Conservation (phyloP, 2,797 vertebrate genomes). For the Enteromius thamalakanensis region DNA sequence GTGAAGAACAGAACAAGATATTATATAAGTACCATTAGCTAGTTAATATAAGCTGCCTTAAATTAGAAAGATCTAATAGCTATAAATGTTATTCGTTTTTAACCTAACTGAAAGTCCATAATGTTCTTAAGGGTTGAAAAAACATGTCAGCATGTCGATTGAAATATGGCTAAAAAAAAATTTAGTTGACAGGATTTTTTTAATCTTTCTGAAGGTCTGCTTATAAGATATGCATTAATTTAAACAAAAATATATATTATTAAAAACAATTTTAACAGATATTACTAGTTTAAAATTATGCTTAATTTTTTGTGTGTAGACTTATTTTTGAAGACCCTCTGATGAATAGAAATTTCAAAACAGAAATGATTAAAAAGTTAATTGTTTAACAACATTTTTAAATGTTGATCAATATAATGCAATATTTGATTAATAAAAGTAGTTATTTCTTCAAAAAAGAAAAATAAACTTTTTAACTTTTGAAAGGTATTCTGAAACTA, state of each 20-base stretch:
- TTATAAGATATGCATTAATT: background rate
- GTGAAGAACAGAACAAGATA: too few species aligned
- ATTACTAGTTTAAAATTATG: background rate
- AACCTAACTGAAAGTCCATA: background rate
- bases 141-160: too few species aligned
- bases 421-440: background rate
- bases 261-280: background rate
- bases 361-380: background rate
- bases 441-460: background rate
- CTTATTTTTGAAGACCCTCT: background rate
- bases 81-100: background rate
- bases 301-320: background rate
- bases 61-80: background rate
- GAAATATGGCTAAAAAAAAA: too few species aligned
- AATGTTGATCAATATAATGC: background rate
- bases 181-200: background rate
- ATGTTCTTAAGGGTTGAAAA: background rate
- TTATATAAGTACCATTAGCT: background rate
- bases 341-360: background rate
- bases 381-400: background rate
- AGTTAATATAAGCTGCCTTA: background rate
- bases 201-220: background rate
- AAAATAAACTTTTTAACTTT: background rate
- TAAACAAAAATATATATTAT: background rate
- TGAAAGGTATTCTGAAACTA: background rate